phyloP scores from a whole-genome alignment of 2,797 vertebrate species.

The Danio albolineatus region DNA sequence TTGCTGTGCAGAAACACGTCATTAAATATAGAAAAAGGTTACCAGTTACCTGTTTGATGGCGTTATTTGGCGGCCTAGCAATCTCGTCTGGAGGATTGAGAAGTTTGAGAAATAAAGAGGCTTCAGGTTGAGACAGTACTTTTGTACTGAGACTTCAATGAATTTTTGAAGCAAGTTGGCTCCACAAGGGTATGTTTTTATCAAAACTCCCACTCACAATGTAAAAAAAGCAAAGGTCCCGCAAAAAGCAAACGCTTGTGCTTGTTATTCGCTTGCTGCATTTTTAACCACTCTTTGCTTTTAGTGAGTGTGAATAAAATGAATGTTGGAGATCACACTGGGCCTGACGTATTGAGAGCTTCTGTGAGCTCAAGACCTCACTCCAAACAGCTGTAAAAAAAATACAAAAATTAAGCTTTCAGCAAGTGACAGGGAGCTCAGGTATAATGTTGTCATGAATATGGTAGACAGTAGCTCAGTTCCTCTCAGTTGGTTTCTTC shows the following conservation, averaged over 20 bases:
- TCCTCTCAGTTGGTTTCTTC: background rate
- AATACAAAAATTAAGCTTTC: constrained; percentile 42
- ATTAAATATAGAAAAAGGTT: background rate
- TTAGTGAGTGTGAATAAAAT: constrained; percentile 28
- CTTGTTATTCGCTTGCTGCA: constrained; percentile 11
- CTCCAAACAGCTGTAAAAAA: background rate
- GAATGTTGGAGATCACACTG: constrained; percentile 15
- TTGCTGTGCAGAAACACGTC: background rate
- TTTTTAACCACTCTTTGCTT: constrained; percentile 43
- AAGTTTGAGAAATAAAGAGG: background rate
- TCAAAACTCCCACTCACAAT: constrained; percentile 8
- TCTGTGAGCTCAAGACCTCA: constrained; percentile 16
- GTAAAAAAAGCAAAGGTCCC: constrained; percentile 13
- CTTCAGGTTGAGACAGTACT: background rate
- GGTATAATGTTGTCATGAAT: constrained; percentile 13
- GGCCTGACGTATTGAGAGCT: background rate
- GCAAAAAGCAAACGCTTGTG: constrained; percentile 32
- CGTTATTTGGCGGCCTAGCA: background rate
- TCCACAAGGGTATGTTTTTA: constrained; percentile 21
- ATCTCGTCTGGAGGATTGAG: background rate
- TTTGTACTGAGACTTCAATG: constrained; percentile 17
- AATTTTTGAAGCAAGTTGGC: constrained; percentile 11
- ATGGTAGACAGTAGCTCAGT: background rate
- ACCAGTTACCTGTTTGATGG: constrained; percentile 4
- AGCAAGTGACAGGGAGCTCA: constrained; percentile 16